Evolutionary conservation across 2,113 vertebrate species (phyloP).

Genomic region (Lynx canadensis): DNA sequence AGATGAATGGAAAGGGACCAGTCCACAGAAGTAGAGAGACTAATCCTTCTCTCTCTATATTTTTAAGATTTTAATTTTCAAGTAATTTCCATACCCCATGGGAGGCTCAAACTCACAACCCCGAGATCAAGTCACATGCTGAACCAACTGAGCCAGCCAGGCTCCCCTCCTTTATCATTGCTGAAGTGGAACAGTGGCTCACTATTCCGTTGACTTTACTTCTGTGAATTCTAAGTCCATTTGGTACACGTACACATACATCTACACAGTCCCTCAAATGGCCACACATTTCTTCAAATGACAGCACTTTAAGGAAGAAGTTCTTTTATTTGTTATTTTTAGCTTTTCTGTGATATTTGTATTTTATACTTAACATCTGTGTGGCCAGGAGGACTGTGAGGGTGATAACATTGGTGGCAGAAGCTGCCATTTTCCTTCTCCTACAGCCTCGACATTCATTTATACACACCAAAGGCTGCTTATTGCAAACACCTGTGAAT

Average conservation of each 20-base stretch:
- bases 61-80: too few species aligned
- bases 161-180: neutral
- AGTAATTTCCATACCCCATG: too few species aligned
- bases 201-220: neutral
- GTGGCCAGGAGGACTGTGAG: neutral
- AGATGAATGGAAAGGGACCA: neutral
- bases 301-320: neutral
- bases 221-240: neutral
- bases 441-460: fast-evolving
- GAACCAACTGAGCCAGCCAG: too few species aligned
- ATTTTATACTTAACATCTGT: neutral
- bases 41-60: neutral
- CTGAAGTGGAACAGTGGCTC: neutral
- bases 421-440: too few species aligned
- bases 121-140: too few species aligned
- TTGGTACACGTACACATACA: neutral
- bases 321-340: neutral
- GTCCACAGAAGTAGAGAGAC: neutral
- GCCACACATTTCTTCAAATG: neutral
- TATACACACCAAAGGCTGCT: neutral
- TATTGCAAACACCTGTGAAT: neutral
- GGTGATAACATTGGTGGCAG: neutral
- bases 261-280: neutral
- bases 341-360: neutral
- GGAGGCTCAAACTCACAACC: too few species aligned